phyloP scores from a whole-genome alignment of 2,797 vertebrate genomes.

The Aldrovandia affinis region DNA sequence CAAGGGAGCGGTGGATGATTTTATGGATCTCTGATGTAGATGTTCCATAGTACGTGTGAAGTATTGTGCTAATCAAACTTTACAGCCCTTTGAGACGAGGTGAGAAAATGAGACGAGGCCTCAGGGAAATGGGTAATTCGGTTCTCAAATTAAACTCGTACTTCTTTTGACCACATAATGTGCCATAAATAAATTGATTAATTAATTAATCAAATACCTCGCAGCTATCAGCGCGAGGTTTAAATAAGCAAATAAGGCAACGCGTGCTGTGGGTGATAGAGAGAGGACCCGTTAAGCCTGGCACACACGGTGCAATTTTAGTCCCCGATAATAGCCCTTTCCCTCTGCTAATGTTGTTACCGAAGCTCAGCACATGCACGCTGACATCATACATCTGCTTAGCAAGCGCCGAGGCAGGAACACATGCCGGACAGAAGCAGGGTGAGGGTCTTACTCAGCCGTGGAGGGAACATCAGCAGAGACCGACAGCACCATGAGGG shows the following conservation, averaged over 20 bases:
- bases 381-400: not conserved
- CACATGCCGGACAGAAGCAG: not conserved
- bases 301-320: not conserved
- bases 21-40: constrained; percentile 43
- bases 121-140: constrained; percentile 70
- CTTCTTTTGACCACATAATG: constrained; percentile 62
- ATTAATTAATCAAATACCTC: no score
- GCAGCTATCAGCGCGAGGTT: not conserved
- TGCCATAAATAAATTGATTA: constrained; percentile 67
- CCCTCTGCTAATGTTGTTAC: not conserved
- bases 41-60: constrained; percentile 54
- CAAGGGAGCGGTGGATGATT: constrained; percentile 38
- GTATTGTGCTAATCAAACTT: constrained; percentile 75
- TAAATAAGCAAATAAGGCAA: constrained; percentile 17
- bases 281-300: not conserved
- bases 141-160: constrained; percentile 78
- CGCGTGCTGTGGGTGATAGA: not conserved
- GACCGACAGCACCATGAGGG: not conserved
- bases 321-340: not conserved
- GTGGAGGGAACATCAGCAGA: not conserved
- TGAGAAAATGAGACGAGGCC: constrained; percentile 72
- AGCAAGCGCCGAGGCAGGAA: not conserved
- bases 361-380: not conserved
- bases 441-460: not conserved
- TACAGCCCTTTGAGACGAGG: constrained; percentile 67